Evolutionary conservation across 2,797 vertebrate species (phyloP), one percentile per base, ranked within the genome.

Genomic region (Oophaga sylvatica): DNA sequence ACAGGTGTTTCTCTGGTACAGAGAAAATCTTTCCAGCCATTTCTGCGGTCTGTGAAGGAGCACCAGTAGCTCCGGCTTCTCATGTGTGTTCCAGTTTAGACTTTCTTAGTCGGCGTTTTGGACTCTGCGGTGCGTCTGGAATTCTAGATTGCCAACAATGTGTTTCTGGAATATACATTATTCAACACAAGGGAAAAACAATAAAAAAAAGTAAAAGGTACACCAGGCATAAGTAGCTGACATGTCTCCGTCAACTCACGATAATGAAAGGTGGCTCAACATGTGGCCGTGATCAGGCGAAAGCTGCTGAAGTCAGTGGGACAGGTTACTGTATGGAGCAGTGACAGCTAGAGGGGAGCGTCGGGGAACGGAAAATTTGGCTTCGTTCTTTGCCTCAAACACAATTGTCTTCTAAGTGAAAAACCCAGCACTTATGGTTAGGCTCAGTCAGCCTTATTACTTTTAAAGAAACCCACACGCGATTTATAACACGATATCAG

Each of bases 301-400:
- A 22, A 88, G 63, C 80, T 81, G 78, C 77, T 76, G 80, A 65
- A 65, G 10, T 60, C 22, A 62, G 76, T 10, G 53, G 53, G 79
- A 22, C 68, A 68, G 83, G 79, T 89, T 78, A 89, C 87, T 82
- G 83, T 89, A 89, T 70, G 10, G 70, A 82, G 83, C 87, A 68
- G 87, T 77, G 87, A 88, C 76, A 80, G 57, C 63, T 85, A 77
- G 87, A 84, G 22, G 2, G 41, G 20, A 13, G 8, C 53, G 20
- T 22, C n/a, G 41, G 68, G 71, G 67, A 81, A 31, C 16, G 53
- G 60, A 19, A 60, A 48, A 45, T 45, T 65, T 85, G 83, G 87
- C 87, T 84, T 63, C 29, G 31, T 45, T 45, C 26, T 63, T n/a
- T 26, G 9, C 12, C 45, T 62, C 65, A 13, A 63, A 81, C 5